phyloP scores from a whole-genome alignment of 2,888 invertebrate genomes.

The Nomada lathburiana region DNA sequence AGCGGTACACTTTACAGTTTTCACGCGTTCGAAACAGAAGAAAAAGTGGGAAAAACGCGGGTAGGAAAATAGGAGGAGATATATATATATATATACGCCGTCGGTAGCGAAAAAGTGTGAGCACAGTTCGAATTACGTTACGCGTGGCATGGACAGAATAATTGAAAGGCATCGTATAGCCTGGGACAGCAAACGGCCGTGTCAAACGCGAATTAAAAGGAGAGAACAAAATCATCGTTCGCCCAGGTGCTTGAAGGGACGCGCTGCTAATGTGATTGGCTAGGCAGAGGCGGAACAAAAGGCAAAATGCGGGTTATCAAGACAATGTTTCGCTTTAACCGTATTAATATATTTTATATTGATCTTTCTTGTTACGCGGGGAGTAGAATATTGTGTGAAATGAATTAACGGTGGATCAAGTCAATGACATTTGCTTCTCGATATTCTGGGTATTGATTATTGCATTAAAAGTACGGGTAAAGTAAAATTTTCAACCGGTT shows the following conservation, averaged over 20 bases:
- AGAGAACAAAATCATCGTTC: conserved; percentile 61
- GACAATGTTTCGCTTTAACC: no score
- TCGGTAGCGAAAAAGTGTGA: conserved; percentile 60
- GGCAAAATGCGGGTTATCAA: neutral
- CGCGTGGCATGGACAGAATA: conserved; percentile 73
- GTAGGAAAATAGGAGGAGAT: conserved; percentile 31
- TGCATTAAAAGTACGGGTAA: no score
- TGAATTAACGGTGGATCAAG: no score
- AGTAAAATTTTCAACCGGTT: no score
- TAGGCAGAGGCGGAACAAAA: neutral
- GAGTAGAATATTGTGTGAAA: no score
- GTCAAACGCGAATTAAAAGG: conserved; percentile 78
- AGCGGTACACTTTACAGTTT: conserved; percentile 59
- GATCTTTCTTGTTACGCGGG: no score
- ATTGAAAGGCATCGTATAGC: conserved; percentile 76
- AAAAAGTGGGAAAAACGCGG: conserved; percentile 21
- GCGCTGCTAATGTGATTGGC: conserved; percentile 17
- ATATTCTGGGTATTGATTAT: no score
- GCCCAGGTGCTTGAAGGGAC: conserved; percentile 64
- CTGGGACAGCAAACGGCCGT: conserved; percentile 70
- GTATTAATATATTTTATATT: no score
- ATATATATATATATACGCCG: conserved; percentile 12
- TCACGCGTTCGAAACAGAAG: conserved; percentile 35
- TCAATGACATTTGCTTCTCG: no score
- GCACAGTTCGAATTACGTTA: conserved; percentile 67